These are phyloP conservation scores for Microhierax caerulescens DNA, from an alignment of 2,797 vertebrate species.

Conservation along the genomic window DNA sequence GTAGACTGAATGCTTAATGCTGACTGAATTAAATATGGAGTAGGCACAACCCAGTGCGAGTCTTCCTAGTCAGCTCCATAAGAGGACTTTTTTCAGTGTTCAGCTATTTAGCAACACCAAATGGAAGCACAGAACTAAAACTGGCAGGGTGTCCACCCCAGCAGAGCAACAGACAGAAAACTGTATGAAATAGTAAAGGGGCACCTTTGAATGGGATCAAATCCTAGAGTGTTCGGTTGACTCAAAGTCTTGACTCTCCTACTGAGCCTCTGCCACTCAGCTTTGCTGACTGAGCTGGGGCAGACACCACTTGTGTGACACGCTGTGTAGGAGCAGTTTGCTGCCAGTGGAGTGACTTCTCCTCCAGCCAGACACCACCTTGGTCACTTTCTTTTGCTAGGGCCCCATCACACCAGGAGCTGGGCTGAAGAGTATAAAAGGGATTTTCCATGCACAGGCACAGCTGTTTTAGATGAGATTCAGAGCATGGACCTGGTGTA, in stretches of 20 bases:
- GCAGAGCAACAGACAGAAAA: background rate
- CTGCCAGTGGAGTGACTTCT: background rate
- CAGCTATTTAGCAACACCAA: background rate
- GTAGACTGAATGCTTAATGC: background rate
- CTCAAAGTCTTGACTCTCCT: background rate
- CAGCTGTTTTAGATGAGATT: background rate
- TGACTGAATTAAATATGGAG: background rate
- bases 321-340: background rate
- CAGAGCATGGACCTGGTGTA: background rate
- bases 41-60: background rate
- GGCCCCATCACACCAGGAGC: background rate
- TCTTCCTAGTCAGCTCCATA: background rate
- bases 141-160: background rate
- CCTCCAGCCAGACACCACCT: background rate
- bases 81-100: background rate
- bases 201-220: background rate
- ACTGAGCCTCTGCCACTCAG: background rate
- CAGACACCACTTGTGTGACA: fast-evolving
- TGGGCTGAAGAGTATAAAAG: background rate
- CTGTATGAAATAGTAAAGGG: background rate
- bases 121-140: background rate
- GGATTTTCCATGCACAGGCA: background rate
- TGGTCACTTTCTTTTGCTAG: background rate
- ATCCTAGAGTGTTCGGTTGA: background rate
- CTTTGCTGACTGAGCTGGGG: background rate